These are phyloP conservation scores for Spodoptera exigua DNA, from an alignment of 2,888 invertebrate genomes.

Conservation along the genomic window DNA sequence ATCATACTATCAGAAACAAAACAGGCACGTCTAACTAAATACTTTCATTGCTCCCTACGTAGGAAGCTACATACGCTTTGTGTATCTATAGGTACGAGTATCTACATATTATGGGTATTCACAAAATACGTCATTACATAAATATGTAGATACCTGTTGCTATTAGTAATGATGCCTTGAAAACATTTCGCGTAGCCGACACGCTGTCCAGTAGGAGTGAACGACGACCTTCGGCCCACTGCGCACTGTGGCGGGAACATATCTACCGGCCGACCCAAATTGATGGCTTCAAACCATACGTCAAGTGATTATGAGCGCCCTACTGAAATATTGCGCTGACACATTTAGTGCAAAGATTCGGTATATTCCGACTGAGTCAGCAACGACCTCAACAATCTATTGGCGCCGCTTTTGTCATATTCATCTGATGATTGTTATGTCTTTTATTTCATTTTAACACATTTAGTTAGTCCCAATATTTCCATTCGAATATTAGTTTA, in stretches of 20 bases:
- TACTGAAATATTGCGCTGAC: slow-evolving; percentile 58
- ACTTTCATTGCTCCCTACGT: too few relatives aligned
- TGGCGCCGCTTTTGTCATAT: slow-evolving; percentile 8
- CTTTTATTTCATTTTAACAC: too few relatives aligned
- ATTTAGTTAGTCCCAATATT: too few relatives aligned
- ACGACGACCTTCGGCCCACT: slow-evolving; percentile 71
- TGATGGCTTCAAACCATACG: slow-evolving; percentile 63
- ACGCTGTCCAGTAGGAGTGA: slow-evolving; percentile 73
- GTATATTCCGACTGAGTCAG: slow-evolving; percentile 30
- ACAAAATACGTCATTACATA: neutral
- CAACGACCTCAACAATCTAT: slow-evolving; percentile 15
- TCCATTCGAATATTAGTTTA: too few relatives aligned
- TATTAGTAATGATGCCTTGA: slow-evolving; percentile 26
- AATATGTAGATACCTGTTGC: slow-evolving; percentile 4
- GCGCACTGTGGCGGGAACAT: slow-evolving; percentile 52
- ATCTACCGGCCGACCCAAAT: slow-evolving; percentile 66
- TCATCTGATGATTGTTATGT: slow-evolving; percentile 3
- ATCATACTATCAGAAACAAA: too few relatives aligned
- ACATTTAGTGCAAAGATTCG: slow-evolving; percentile 40
- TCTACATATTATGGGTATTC: too few relatives aligned
- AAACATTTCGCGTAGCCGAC: slow-evolving; percentile 69
- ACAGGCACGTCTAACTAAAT: too few relatives aligned
- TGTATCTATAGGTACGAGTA: too few relatives aligned
- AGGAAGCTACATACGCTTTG: too few relatives aligned
- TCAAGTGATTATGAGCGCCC: slow-evolving; percentile 54